Evolutionary conservation across 2,113 vertebrate species (phyloP).

Genomic region (Emberiza fucata): DNA sequence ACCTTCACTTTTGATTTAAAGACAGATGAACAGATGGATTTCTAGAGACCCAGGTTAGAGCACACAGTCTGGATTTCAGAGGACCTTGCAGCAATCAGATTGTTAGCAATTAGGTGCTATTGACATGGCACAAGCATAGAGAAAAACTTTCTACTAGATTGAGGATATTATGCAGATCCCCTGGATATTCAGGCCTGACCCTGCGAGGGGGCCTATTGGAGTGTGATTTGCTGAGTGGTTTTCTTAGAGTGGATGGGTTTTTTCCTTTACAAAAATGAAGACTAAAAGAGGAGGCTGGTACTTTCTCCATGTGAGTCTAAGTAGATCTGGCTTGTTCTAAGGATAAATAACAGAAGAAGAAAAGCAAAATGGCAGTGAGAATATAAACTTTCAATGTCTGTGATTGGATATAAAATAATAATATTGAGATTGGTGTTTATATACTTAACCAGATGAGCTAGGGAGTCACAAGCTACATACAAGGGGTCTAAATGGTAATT

Average conservation of each 20-base stretch:
- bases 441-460: neutral
- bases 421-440: rapidly evolving
- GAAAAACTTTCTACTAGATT: neutral
- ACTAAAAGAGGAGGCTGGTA: neutral
- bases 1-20: neutral
- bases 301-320: neutral
- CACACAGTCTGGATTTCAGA: neutral
- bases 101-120: neutral
- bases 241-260: neutral
- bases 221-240: neutral
- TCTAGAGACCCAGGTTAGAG: neutral
- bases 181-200: neutral
- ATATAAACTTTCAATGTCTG: neutral
- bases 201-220: rapidly evolving
- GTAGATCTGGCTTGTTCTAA: neutral
- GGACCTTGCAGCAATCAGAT: neutral
- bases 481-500: neutral
- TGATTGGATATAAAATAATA: neutral
- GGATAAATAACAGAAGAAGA: neutral
- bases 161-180: neutral
- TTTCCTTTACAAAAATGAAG: neutral
- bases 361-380: neutral
- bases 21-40: neutral
- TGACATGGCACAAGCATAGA: neutral
- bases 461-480: rapidly evolving